Conservation (phyloP, 23 tunicate species). For the Ascidia mentula region DNA sequence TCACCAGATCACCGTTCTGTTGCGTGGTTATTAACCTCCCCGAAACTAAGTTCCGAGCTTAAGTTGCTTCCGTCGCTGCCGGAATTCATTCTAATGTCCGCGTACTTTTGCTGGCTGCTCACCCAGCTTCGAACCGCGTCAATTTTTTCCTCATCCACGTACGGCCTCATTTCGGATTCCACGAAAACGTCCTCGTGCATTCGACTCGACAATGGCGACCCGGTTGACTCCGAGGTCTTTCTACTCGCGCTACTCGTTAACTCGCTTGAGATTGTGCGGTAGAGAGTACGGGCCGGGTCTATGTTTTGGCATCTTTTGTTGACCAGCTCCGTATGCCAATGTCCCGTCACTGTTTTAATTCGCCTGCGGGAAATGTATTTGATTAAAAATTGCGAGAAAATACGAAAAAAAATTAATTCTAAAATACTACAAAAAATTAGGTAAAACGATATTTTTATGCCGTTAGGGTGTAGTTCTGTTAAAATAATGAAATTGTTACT, state of each 20-base stretch:
- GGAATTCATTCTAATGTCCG: neutral
- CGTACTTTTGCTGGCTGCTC: neutral
- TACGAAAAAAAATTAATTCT: too few relatives aligned
- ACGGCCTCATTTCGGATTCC: neutral
- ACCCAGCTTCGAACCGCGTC: constrained; percentile 3
- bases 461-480: too few relatives aligned
- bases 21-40: neutral
- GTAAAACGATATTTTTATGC: too few relatives aligned
- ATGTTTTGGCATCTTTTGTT: constrained; percentile 3
- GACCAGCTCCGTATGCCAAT: constrained; percentile 52
- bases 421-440: too few relatives aligned
- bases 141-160: neutral
- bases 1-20: too few relatives aligned
- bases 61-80: neutral
- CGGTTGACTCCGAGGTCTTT: neutral
- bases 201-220: neutral
- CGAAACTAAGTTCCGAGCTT: neutral
- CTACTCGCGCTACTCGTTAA: neutral
- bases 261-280: constrained; percentile 16
- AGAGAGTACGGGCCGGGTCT: constrained; percentile 13
- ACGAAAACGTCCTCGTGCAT: neutral
- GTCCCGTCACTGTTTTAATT: constrained; percentile 54
- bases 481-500: too few relatives aligned
- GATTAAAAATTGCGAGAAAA: too few relatives aligned
- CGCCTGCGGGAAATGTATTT: constrained; percentile 25